Conservation (phyloP, 1,140 invertebrate species). For the Lepidurus packardi region DNA sequence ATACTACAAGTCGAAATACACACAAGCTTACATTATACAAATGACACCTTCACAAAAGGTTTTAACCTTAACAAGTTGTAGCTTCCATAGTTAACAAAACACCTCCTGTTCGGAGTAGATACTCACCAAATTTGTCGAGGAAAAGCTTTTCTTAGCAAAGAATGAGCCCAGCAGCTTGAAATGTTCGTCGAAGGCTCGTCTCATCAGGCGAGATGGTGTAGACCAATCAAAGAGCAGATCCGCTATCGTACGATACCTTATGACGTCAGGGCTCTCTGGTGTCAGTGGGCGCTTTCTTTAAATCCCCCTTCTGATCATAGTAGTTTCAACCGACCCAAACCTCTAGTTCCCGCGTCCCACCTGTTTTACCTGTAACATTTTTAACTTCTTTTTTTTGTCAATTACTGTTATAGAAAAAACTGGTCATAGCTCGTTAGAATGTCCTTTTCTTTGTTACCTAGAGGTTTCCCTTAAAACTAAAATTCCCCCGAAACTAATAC, state of each 20-base stretch:
- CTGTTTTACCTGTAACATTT: conserved; percentile 12
- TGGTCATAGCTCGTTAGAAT: neutral
- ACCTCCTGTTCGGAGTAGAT: neutral
- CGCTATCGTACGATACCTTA: neutral
- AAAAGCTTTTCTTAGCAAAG: neutral
- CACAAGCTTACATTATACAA: neutral
- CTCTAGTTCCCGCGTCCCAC: neutral
- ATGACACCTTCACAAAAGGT: neutral
- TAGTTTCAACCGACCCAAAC: neutral
- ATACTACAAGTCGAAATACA: neutral
- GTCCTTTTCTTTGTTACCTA: neutral
- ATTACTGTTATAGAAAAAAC: neutral
- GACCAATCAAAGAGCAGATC: neutral
- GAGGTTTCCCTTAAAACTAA: neutral
- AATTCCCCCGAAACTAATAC: neutral
- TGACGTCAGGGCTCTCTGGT: conserved; percentile 13
- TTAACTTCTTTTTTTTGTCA: neutral
- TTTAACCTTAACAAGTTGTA: neutral
- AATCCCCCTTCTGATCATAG: neutral
- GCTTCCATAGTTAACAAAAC: neutral
- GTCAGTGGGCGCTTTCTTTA: conserved; percentile 3
- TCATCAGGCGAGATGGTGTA: neutral
- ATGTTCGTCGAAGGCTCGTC: conserved; percentile 17
- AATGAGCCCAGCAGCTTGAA: neutral
- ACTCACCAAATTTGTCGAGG: conserved; percentile 12